Base-by-base conservation (phyloP, 2,113 vertebrate species). In the Coreoperca whiteheadi region DNA sequence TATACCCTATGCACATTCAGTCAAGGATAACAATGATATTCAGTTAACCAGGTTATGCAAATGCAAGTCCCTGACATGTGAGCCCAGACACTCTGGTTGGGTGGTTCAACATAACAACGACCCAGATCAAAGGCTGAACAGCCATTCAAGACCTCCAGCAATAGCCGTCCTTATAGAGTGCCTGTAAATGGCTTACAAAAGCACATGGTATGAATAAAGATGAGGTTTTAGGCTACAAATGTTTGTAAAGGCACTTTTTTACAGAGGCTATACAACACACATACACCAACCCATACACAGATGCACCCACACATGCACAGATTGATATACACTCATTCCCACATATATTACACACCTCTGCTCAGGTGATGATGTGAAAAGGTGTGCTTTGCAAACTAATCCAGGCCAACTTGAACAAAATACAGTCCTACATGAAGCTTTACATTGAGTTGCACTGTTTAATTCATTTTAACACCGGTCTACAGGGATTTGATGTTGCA, bases 91-190 rank as follows among this genome's bases (percentile, higher is more conserved):
- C 84, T 79, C 51, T 60, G 64, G 74, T 76, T 82, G 85, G 86
- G 82, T 66, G 81, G 73, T 82, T 82, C 74, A 79, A 77, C 89
- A 89, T 91, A 88, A 88, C 80, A 90, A 81, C 50, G 0, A 32
- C 50, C 70, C 60, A 87, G 85, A 94, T 94, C 90, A 94, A 92
- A 93, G 88, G 60, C 57, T 80, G 77, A 85, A 88, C 71, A 92
- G 70, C 54, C 86, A 79, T 85, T 92, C 74, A 87, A 77, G 79
- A 91, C 88, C 88, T 73, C 78, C 66, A 68, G 91, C 91, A 91
- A 94, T 87, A 91, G 81, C 61, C 39, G 53, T 8, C 39, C 70
- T 86, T 50, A 72, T 66, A 82, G 61, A 70, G 54, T 41, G 77
- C 73, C 82, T 77, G 71, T 85, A 88, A 93, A 81, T 82, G 84